These are phyloP conservation scores for Holocentrus rufus DNA, from an alignment of 2,797 vertebrate species.

Conservation along the genomic window DNA sequence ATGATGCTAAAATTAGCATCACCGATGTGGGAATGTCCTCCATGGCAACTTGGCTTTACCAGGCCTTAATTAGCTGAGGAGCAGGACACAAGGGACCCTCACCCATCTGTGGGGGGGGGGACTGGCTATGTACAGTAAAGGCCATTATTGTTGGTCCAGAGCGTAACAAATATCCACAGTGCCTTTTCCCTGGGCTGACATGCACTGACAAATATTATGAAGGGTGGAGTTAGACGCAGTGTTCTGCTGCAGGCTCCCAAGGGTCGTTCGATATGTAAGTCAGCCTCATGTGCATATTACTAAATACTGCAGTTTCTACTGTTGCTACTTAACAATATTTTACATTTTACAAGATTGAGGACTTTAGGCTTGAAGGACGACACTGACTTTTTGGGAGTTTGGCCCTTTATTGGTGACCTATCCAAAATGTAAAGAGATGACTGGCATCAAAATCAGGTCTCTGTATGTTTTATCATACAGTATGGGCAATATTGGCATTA, in stretches of 20 bases:
- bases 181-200: conserved; percentile 63
- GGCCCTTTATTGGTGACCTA: too few species aligned
- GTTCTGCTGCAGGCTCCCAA: conserved; percentile 45
- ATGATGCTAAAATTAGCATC: conserved; percentile 71
- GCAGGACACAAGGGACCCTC: conserved; percentile 64
- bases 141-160: conserved; percentile 44
- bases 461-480: too few species aligned
- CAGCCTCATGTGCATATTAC: conserved; percentile 20
- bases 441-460: too few species aligned
- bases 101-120: conserved; percentile 40
- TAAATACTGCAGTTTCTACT: neutral
- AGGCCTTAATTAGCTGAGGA: conserved; percentile 73
- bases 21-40: conserved; percentile 62
- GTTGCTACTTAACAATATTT: conserved; percentile 7
- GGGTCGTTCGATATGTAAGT: conserved; percentile 24
- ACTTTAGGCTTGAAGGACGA: too few species aligned
- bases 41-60: conserved; percentile 71
- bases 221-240: conserved; percentile 52
- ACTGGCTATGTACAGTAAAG: conserved; percentile 44
- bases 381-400: too few species aligned
- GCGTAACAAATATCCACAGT: conserved; percentile 68
- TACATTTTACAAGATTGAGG: too few species aligned
- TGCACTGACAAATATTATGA: conserved; percentile 77
- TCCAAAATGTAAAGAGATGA: too few species aligned
- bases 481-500: too few species aligned